These are phyloP conservation scores for Idaea straminata DNA, from an alignment of 2,888 invertebrate species.

Conservation along the genomic window DNA sequence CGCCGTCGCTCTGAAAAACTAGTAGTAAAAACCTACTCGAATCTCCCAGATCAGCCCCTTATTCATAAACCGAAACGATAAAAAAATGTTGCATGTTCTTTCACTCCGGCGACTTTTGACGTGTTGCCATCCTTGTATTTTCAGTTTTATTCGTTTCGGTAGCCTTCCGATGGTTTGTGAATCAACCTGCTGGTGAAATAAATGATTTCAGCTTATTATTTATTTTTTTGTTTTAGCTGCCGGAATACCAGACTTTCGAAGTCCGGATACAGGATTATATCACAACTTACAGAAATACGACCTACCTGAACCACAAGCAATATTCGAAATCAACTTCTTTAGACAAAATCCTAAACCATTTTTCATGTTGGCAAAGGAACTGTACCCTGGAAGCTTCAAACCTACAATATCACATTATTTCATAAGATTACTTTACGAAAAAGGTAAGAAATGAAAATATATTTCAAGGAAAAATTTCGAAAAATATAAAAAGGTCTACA, in stretches of 20 bases:
- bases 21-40: too few relatives aligned
- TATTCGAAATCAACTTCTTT: conserved; percentile 95
- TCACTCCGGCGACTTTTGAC: too few relatives aligned
- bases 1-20: too few relatives aligned
- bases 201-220: background rate
- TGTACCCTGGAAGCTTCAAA: conserved; percentile 92
- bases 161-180: too few relatives aligned
- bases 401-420: conserved; percentile 97
- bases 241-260: conserved; percentile 97
- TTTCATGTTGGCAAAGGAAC: conserved; percentile 92
- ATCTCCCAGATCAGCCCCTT: too few relatives aligned
- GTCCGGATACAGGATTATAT: conserved; percentile 95
- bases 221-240: conserved; percentile 83
- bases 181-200: too few relatives aligned
- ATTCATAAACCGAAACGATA: too few relatives aligned
- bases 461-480: background rate
- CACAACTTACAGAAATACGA: conserved; percentile 95
- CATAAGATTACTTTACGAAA: conserved; percentile 89
- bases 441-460: conserved; percentile 69
- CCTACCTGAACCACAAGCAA: conserved; percentile 93
- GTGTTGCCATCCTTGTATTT: too few relatives aligned
- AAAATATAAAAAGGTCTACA: too few relatives aligned
- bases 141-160: too few relatives aligned
- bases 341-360: conserved; percentile 94
- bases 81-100: too few relatives aligned